A percentile compares a stretch with the other conserved stretches of the same genome.
These are phyloP conservation scores for Myiagra hebetior DNA, from an alignment of 2,113 vertebrate genomes.

Conservation along the genomic window DNA sequence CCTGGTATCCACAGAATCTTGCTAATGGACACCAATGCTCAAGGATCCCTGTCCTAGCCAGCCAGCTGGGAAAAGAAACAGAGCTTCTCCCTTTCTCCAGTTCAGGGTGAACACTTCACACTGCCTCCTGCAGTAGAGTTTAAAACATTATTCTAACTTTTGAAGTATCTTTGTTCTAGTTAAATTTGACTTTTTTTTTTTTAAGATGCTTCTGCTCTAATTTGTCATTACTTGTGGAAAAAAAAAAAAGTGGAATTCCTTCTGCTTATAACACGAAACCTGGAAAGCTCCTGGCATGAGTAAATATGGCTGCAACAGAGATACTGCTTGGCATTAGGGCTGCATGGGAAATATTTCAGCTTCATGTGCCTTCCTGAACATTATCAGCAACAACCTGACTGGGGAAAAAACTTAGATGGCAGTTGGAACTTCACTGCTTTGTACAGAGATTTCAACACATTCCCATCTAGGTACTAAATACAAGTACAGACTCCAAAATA, in stretches of 20 bases:
- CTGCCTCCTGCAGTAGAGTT: rapidly evolving
- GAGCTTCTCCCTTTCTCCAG: not conserved
- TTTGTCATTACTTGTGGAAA: not conserved
- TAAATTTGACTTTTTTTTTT: not conserved
- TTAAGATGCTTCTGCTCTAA: not conserved
- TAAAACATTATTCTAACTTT: not conserved
- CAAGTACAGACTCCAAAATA: not conserved
- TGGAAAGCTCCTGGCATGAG: not conserved
- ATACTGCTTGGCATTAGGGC: not conserved
- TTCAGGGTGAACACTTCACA: not conserved
- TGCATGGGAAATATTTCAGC: not conserved
- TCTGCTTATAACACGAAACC: not conserved
- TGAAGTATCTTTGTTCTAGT: not conserved
- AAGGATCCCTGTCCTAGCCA: not conserved
- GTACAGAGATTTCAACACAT: not conserved
- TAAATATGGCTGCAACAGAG: not conserved
- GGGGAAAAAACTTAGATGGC: too few species aligned
- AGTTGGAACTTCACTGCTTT: not conserved
- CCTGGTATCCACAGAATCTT: not conserved
- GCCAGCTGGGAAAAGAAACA: not conserved
- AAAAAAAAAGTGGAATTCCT: not conserved
- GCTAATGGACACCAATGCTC: not conserved
- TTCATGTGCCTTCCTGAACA: not conserved
- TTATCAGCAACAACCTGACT: not conserved
- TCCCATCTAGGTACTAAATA: not conserved